A percentile compares a stretch with the other conserved stretches of the same genome.
Conservation (phyloP, 2,888 invertebrate species). For the Podotricha telesiphe region DNA sequence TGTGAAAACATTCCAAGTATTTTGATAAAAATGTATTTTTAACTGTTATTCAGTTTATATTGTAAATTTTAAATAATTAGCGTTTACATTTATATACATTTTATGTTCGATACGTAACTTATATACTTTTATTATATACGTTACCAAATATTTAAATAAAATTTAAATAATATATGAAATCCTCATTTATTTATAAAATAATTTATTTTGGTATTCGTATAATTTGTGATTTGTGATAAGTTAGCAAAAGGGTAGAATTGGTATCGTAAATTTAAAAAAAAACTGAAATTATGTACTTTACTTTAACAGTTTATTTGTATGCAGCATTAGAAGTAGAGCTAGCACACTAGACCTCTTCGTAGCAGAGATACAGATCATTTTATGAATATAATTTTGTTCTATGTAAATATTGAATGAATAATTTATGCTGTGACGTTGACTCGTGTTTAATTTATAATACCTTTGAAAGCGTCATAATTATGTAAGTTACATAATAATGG, state of each 20-base stretch:
- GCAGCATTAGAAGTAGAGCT: background rate
- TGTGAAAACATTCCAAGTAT: conserved; percentile 50
- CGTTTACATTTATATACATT: conserved; percentile 16
- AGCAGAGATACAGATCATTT: conserved; percentile 46
- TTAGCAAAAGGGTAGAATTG: background rate
- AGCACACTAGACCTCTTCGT: conserved; percentile 37
- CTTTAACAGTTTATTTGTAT: background rate
- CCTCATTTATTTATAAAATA: conserved; percentile 5
- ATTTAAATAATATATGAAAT: background rate
- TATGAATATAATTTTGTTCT: conserved; percentile 54
- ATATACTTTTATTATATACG: no score
- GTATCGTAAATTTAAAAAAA: background rate
- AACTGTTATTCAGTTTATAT: conserved; percentile 14
- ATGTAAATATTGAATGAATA: conserved; percentile 77
- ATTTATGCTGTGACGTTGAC: conserved; percentile 71
- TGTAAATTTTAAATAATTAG: background rate
- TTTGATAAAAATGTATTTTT: conserved; percentile 34
- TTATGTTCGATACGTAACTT: conserved; percentile 4
- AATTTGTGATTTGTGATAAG: background rate
- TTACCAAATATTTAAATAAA: conserved; percentile 24
- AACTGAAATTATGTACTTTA: background rate
- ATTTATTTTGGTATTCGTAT: background rate
- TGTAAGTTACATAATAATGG: conserved; percentile 13
- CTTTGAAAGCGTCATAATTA: conserved; percentile 31
- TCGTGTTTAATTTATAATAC: conserved; percentile 49